Percentiles rank a stretch among this genome's conserved stretches.
phyloP scores from a whole-genome alignment of 2,113 vertebrate genomes.

The Melanocharis versteri region DNA sequence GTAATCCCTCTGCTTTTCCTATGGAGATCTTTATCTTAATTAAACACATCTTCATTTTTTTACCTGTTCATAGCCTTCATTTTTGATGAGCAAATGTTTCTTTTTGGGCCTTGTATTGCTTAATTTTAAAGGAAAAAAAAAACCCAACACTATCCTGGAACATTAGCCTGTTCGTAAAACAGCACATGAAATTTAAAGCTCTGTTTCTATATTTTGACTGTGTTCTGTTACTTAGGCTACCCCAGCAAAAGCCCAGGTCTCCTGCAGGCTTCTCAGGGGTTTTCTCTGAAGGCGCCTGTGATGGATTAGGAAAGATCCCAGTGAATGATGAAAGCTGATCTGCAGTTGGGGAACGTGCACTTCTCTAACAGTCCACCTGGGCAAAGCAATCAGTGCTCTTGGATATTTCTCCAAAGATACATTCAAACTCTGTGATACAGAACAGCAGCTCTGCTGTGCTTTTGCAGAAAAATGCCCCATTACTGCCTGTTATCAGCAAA shows the following conservation, averaged over 20 bases:
- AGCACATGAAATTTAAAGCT: background rate
- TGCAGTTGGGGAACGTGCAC: background rate
- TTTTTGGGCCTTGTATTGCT: background rate
- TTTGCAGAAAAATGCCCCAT: background rate
- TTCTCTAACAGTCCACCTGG: background rate
- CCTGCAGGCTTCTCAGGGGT: background rate
- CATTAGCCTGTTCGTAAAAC: background rate
- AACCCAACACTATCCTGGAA: background rate
- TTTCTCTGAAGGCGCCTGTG: background rate
- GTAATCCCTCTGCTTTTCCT: background rate
- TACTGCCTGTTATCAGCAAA: background rate
- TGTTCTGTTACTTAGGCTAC: background rate
- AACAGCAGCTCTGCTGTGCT: background rate
- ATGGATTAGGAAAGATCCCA: background rate
- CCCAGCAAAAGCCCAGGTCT: background rate
- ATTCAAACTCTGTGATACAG: background rate
- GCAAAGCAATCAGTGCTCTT: background rate
- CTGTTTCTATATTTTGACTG: background rate
- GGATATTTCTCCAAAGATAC: background rate
- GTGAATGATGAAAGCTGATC: background rate
- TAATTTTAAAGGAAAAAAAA: background rate
- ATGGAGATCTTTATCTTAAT: background rate
- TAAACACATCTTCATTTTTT: background rate
- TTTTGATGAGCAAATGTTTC: background rate
- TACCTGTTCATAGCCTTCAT: background rate